These are phyloP conservation scores for Iselma pallidipennis DNA, from an alignment of 2,888 invertebrate species.

Conservation along the genomic window DNA sequence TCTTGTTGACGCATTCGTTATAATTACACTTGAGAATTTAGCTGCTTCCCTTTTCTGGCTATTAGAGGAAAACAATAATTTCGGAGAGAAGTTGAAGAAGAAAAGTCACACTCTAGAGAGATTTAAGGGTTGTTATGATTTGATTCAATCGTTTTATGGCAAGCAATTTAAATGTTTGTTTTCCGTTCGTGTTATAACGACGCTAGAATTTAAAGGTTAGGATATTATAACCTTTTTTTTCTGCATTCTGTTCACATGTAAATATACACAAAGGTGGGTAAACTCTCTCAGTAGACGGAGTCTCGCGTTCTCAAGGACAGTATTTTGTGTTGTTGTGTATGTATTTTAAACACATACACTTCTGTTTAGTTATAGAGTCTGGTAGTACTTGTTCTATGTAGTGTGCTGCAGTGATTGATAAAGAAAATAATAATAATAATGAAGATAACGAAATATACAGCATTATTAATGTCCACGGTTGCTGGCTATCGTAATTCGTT, in stretches of 20 bases:
- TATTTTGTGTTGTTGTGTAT: background rate
- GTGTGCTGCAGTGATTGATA: background rate
- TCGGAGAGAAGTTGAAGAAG: background rate
- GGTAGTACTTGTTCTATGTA: too few relatives aligned
- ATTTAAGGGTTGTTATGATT: background rate
- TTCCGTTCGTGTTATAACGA: background rate
- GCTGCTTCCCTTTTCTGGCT: too few relatives aligned
- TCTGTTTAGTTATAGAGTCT: background rate
- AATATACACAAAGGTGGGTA: conserved; percentile 29
- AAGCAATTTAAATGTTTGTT: too few relatives aligned
- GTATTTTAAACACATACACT: background rate
- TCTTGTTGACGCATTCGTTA: background rate
- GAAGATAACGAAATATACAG: conserved; percentile 75
- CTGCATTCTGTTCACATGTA: background rate
- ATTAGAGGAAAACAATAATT: background rate
- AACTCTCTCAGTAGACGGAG: conserved; percentile 33
- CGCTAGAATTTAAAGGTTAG: background rate
- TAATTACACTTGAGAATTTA: too few relatives aligned
- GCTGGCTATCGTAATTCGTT: conserved; percentile 56
- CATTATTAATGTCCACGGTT: conserved; percentile 69
- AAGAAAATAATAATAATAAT: conserved; percentile 50
- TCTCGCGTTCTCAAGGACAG: background rate
- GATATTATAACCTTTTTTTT: background rate
- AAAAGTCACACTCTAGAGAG: background rate
- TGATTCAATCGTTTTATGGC: background rate